These are phyloP conservation scores for Hylaeus anthracinus DNA, from an alignment of 1,140 invertebrate genomes.

Conservation along the genomic window DNA sequence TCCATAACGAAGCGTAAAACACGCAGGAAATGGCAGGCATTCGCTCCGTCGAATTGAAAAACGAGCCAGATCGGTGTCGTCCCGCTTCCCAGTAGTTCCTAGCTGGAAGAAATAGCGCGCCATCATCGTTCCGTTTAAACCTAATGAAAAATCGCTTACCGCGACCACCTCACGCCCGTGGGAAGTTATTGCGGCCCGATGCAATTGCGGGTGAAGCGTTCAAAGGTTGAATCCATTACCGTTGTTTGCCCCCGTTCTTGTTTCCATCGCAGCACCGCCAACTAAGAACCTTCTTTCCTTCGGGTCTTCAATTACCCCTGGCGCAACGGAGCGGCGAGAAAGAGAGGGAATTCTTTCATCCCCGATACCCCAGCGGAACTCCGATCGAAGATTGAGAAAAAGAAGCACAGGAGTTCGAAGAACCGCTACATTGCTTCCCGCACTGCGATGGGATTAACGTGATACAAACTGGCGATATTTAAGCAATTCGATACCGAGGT, in stretches of 20 bases:
- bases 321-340: neutral
- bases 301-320: constrained; percentile 34
- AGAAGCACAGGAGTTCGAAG: constrained; percentile 4
- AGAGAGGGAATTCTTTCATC: constrained; percentile 25
- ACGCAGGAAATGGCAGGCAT: no score
- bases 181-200: constrained; percentile 32
- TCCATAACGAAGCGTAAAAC: no score
- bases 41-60: neutral
- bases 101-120: neutral
- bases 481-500: no score
- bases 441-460: neutral
- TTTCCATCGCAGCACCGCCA: constrained; percentile 17
- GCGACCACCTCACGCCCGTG: neutral
- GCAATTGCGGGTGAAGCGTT: constrained; percentile 31
- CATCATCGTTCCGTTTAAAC: constrained; percentile 18
- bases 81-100: neutral
- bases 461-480: no score
- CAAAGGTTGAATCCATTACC: constrained; percentile 50
- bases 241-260: constrained; percentile 43
- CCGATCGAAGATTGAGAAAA: constrained; percentile 10
- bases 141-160: constrained; percentile 42
- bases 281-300: constrained; percentile 7
- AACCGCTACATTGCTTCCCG: constrained; percentile 23
- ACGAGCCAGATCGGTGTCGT: neutral
- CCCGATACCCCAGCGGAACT: neutral